Base-by-base conservation (phyloP, 2,797 vertebrate species). In the Picus viridis region DNA sequence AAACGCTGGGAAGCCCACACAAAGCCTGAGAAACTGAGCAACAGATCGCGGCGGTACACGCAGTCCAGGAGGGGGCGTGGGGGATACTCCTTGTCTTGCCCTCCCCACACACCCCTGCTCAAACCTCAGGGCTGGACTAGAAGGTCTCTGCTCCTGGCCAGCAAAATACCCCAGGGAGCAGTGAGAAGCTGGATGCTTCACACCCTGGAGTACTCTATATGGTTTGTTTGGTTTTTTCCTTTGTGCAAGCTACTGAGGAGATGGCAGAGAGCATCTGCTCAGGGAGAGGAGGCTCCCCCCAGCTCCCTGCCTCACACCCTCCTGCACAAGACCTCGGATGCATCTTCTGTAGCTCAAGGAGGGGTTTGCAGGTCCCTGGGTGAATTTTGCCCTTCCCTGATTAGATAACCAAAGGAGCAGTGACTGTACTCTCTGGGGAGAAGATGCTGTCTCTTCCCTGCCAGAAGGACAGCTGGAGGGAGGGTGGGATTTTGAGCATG, bases 391-490 rank as follows among this genome's bases (percentile, higher is more conserved):
- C 95, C 90, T 92, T 93, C 92, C 83, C 83, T 72, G 94, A 96
- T 96, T 94, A 95, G 92, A 77, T 96, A 96, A 95, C 87, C 94
- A 95, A 96, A 96, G 95, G 96, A 96, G 95, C 94, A 93, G 94
- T 92, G 93, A 88, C 95, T 95, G 87, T 69, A 70, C 89, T 96
- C 95, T 93, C 94, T 20, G 2, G 92, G 79, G 96, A 88, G 94
- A 29, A 94, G 93, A 94, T 47, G 90, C 94, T 92, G 95, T 69
- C 90, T 96, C 84, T 91, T 94, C 26, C 63, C 94, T 96, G 94
- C 95, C 95, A 95, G 93, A 91, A 93, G 95, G 96, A 96, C 94
- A 95, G 95, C 94, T 96, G 96, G 95, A 94, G 89, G 92, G 92
- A 94, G 90, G 93, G 90, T 95, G 93, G 94, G 90, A 95, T 96